Evolutionary conservation across 1,140 invertebrate genomes (phyloP).

Genomic region (Latrodectus geometricus): DNA sequence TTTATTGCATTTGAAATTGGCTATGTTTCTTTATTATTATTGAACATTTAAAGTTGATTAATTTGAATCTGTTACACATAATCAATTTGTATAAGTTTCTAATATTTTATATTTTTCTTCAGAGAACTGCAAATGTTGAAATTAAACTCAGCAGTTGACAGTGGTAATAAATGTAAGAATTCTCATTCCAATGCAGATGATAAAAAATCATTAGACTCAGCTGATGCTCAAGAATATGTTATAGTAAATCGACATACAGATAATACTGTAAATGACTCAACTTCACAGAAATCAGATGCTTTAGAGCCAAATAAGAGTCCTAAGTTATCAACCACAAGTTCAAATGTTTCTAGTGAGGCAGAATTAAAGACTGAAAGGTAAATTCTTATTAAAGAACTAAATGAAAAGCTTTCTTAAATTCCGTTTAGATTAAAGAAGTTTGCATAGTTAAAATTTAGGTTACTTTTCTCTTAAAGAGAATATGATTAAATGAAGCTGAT

Average conservation of each 20-base stretch:
- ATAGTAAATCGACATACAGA: slow-evolving; percentile 31
- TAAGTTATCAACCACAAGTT: slow-evolving; percentile 8
- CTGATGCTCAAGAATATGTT: slow-evolving; percentile 58
- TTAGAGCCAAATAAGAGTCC: slow-evolving; percentile 20
- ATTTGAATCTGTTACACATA: too few species aligned
- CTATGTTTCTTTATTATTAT: too few species aligned
- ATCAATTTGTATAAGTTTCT: not conserved
- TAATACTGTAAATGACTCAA: slow-evolving; percentile 27
- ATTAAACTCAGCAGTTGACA: slow-evolving; percentile 15
- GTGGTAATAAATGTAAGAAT: not conserved
- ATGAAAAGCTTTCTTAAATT: too few species aligned
- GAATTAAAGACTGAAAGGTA: slow-evolving; percentile 34
- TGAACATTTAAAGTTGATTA: too few species aligned
- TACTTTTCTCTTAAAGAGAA: too few species aligned
- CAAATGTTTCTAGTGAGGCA: slow-evolving; percentile 13
- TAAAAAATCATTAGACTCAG: slow-evolving; percentile 48
- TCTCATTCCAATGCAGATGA: slow-evolving; percentile 11
- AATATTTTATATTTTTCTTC: slow-evolving; percentile 13
- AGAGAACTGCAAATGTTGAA: slow-evolving; percentile 43
- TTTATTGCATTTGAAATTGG: too few species aligned
- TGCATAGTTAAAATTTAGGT: too few species aligned
- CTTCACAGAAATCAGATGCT: slow-evolving; percentile 26
- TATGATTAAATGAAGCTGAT: too few species aligned
- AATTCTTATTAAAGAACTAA: not conserved
- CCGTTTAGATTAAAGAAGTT: too few species aligned